Conservation (phyloP, 2,888 invertebrate genomes). For the Ischnura elegans region DNA sequence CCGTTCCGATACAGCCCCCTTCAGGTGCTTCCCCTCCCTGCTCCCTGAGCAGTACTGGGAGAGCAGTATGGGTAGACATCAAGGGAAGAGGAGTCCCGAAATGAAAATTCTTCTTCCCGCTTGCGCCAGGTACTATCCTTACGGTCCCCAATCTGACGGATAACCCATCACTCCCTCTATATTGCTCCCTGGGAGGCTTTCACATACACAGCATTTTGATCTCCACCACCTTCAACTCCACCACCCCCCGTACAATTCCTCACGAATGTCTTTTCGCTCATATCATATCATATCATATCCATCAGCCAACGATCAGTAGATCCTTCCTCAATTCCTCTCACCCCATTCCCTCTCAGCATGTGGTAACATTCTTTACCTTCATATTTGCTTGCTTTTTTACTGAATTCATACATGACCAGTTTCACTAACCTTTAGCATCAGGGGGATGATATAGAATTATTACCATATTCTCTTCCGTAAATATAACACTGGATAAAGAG, state of each 20-base stretch:
- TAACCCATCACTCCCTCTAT: not conserved
- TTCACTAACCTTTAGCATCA: no score
- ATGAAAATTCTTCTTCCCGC: slow-evolving; percentile 11
- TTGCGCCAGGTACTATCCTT: not conserved
- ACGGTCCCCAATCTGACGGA: not conserved
- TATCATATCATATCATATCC: not conserved
- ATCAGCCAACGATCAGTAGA: not conserved
- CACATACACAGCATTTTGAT: not conserved
- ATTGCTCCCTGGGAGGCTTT: not conserved
- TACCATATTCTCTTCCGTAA: no score
- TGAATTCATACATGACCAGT: no score
- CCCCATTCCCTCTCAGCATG: no score
- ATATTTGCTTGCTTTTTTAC: no score
- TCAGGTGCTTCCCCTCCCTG: not conserved
- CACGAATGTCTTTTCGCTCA: not conserved
- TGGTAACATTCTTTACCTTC: no score
- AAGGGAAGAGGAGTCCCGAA: not conserved
- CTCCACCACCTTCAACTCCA: not conserved
- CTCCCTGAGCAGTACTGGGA: not conserved
- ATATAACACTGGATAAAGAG: no score
- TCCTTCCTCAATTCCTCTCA: not conserved
- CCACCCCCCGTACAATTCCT: not conserved
- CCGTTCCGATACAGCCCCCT: not conserved
- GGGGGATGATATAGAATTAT: no score
- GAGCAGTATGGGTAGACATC: not conserved